These are phyloP conservation scores for Amia ocellicauda DNA, from an alignment of 2,113 vertebrate genomes.

Conservation along the genomic window DNA sequence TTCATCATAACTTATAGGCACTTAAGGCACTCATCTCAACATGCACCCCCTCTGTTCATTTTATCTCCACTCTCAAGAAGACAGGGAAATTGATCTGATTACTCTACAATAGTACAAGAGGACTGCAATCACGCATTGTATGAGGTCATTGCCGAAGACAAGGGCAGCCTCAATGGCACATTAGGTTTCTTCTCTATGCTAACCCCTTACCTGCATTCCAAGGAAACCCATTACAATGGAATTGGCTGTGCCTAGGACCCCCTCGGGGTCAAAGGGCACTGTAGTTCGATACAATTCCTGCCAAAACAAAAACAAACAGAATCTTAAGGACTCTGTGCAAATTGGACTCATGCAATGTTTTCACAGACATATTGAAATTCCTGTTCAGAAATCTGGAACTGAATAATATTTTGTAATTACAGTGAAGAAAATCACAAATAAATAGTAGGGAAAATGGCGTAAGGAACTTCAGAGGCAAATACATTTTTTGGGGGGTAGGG, in stretches of 20 bases:
- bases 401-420: no score
- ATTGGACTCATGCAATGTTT: no score
- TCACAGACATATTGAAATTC: no score
- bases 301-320: constrained; percentile 6
- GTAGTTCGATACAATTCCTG: constrained; percentile 65
- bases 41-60: neutral
- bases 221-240: constrained; percentile 69
- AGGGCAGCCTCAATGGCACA: constrained; percentile 14
- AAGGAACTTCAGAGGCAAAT: no score
- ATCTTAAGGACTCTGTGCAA: constrained; percentile 7
- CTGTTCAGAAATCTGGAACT: no score
- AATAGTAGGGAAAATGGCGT: no score
- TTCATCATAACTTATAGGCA: neutral
- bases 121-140: neutral
- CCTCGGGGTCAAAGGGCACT: constrained; percentile 71
- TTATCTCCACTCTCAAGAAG: neutral
- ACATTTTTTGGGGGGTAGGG: no score
- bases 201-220: constrained; percentile 70
- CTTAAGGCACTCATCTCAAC: neutral
- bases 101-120: neutral
- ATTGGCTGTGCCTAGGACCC: constrained; percentile 66
- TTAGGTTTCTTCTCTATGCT: neutral
- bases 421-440: no score
- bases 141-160: constrained; percentile 7
- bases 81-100: neutral